These are phyloP conservation scores for Daboia siamensis DNA, from an alignment of 2,113 vertebrate species.

Conservation along the genomic window DNA sequence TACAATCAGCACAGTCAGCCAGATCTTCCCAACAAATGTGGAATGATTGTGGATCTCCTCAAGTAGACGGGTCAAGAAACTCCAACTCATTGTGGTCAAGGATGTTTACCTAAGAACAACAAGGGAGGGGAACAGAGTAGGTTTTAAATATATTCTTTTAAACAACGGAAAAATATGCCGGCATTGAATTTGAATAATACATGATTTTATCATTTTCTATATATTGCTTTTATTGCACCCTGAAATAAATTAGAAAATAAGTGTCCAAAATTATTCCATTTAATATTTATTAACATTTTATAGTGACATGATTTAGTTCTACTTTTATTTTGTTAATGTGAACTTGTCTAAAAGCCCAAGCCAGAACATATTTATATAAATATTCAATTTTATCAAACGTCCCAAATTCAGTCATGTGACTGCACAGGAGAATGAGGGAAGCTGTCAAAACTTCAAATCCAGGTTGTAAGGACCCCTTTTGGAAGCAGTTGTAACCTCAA, in stretches of 20 bases:
- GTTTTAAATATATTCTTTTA: background rate
- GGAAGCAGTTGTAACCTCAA: background rate
- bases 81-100: slow-evolving; percentile 93
- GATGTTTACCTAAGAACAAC: slow-evolving; percentile 62
- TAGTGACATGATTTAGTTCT: background rate
- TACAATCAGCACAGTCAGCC: slow-evolving; percentile 93
- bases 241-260: background rate
- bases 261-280: background rate
- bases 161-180: background rate
- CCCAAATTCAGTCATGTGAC: background rate
- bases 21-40: slow-evolving; percentile 98
- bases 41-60: slow-evolving; percentile 99
- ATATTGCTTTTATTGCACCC: background rate
- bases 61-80: slow-evolving; percentile 96
- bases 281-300: background rate
- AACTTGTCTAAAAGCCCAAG: slow-evolving; percentile 52
- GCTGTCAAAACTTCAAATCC: background rate
- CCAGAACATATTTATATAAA: slow-evolving; percentile 56
- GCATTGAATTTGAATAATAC: background rate
- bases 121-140: background rate
- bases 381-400: slow-evolving; percentile 31
- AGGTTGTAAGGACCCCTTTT: background rate
- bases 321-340: slow-evolving; percentile 56
- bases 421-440: background rate
- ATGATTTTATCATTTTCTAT: background rate